Base-by-base conservation (phyloP, 2,888 invertebrate genomes). In the Pseudococcus viburni region DNA sequence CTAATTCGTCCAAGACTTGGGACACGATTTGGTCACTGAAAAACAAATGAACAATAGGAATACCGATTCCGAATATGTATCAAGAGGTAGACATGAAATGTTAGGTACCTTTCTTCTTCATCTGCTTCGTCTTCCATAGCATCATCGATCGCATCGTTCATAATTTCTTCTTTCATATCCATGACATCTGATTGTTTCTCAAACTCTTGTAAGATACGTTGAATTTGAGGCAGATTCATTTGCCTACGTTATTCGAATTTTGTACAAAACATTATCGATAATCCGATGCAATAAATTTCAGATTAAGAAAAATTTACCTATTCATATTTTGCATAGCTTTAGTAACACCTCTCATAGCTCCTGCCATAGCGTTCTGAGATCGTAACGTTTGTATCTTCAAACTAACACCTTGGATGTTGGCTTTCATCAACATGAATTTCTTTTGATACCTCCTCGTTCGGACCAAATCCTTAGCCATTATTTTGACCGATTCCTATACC, bases 121-220 rank as follows among this genome's bases (percentile, higher is more conserved):
- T 99, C 99, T 83, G 95, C 98, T 91, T 98, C 99, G 90, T 97
- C 99, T 91, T 97, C 99, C 96, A 99, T 98, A 0, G 99, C 99
- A 93, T 99, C 99, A 73, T 68, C 68, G 92, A 99, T 99, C 85
- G 98, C 99, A 92, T 99, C 99, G 91, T 97, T 98, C 95, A 99
- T 99, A 94, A 99, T 98, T 93, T 99, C 99, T 92, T 99, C 99
- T 92, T 99, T 99, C 99, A 99, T 99, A 91, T 99, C 99, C 99
- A 99, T 99, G 88, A 99, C 98, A 93, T 99, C 99, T 0, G 98
- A 97, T 92, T 99, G 99, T 91, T 99, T 99, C 92, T 99, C 99
- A 92, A 99, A 99, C 91, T 99, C 99, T 93, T 97, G 95, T 90
- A 97, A 94, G 89, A 99, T 99, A 91, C 97, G 96, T 92, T 99